Base-by-base conservation (phyloP, 2,888 invertebrate genomes). In the Neelides folsomi region DNA sequence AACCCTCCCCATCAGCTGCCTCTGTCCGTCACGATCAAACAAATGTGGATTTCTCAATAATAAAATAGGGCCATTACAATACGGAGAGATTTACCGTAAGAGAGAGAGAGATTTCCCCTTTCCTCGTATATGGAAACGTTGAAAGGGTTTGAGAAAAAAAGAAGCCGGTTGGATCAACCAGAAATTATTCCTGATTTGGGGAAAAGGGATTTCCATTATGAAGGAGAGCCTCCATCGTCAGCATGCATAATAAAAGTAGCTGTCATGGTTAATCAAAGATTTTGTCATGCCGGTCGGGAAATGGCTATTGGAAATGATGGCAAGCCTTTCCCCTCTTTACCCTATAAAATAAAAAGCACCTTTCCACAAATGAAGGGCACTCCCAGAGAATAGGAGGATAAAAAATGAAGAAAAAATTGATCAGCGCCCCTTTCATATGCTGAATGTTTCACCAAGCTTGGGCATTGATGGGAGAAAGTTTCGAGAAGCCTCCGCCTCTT, bases 181-280 rank as follows among this genome's bases (percentile, higher is more conserved):
- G 27, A 27, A 27, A 27, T 27, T 27, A 27, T 27, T 27, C 27
- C 27, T 27, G 27, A 27, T 5, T 27, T 27, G 27, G 27, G 42
- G 42, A 42, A 42, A 42, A 42, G 8, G 12, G 42, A 42, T 8
- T 12, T 42, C 12, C 16, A 16, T 42, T 42, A 18, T 42, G 15
- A n/a, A 44, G 12, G 42, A 16, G 27, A 19, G 34, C 8, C 20
- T 44, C 27, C 27, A 43, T 16, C 6, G 8, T 40, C 7, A 19
- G 18, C n/a, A 10, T 12, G 54, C 54, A 57, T 60, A 59, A 59
- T 59, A 59, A 61, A 59, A 57, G 54, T 49, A 52, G 55, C 57
- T 63, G 63, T 63, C 63, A 63, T 60, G 63, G 54, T 60, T 63
- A 63, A 61, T 63, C 63, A 63, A 59, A 63, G 58, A 63, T 63